These are phyloP conservation scores for Dendronephthya gigantea DNA, from an alignment of 64 coral and sea anemone species.

Conservation along the genomic window DNA sequence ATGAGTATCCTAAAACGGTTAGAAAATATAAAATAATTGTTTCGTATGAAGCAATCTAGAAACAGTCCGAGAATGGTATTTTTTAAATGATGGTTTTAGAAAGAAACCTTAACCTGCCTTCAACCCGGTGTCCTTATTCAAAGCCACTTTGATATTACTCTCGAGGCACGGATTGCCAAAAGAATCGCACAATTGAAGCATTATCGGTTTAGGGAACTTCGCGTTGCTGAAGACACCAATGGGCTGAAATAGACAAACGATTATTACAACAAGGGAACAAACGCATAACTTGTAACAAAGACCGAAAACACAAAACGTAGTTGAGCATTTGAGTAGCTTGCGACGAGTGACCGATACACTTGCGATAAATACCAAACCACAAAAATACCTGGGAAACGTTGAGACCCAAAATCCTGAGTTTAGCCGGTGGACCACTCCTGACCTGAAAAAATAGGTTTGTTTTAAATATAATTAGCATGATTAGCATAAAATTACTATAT, in stretches of 20 bases:
- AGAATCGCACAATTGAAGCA: slow-evolving; percentile 60
- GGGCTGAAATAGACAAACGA: slow-evolving; percentile 25
- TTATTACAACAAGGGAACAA: neutral
- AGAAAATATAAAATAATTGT: no score
- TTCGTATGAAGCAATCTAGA: no score
- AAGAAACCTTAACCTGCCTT: neutral
- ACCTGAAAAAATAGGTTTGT: no score
- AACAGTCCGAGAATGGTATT: no score
- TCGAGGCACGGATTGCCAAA: slow-evolving; percentile 57
- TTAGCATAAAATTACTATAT: neutral
- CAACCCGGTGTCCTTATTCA: slow-evolving; percentile 66
- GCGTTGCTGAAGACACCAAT: slow-evolving; percentile 63
- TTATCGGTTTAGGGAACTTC: slow-evolving; percentile 36
- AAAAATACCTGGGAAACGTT: slow-evolving; percentile 35
- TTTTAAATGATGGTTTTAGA: no score
- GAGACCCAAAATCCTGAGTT: slow-evolving; percentile 32
- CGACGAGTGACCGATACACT: no score
- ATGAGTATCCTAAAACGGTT: no score
- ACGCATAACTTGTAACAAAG: no score
- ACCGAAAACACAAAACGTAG: no score
- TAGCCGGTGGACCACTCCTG: slow-evolving; percentile 57
- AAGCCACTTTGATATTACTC: slow-evolving; percentile 55
- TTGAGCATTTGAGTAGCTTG: no score
- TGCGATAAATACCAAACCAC: no score
- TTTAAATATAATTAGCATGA: no score